These are phyloP conservation scores for Monodelphis domestica DNA, from an alignment of 2,797 vertebrate species.

Conservation along the genomic window DNA sequence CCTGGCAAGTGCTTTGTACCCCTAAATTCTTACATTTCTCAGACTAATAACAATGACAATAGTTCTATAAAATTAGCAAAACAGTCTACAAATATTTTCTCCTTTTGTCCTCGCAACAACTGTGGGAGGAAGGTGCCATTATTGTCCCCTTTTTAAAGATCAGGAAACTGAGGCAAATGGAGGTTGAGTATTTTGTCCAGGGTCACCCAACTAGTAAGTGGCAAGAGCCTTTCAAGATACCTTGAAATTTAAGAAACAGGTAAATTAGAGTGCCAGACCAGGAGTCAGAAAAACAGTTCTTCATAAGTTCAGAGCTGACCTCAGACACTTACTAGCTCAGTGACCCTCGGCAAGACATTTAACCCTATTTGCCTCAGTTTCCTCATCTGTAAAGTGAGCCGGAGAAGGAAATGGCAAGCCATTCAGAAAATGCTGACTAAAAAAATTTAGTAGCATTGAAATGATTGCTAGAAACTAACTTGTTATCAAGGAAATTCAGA, in stretches of 20 bases:
- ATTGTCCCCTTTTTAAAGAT: background rate
- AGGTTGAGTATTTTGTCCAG: background rate
- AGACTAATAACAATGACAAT: background rate
- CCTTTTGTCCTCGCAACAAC: background rate
- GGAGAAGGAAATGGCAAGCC: background rate
- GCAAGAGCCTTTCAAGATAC: background rate
- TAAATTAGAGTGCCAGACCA: no score
- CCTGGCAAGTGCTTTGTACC: background rate
- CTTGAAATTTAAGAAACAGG: background rate
- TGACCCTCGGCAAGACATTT: no score
- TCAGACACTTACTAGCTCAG: no score
- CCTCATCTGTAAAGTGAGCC: no score
- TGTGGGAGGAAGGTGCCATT: background rate
- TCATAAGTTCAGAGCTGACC: no score
- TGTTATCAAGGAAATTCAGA: constrained; percentile 19
- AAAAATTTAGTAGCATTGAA: background rate
- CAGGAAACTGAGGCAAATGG: background rate
- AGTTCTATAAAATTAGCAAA: background rate
- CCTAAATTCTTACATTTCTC: background rate
- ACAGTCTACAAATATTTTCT: background rate
- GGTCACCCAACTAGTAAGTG: background rate
- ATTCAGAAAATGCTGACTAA: no score
- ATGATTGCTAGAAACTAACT: background rate
- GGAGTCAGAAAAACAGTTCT: no score
- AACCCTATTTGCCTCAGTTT: no score